Evolutionary conservation across 2,888 invertebrate species (phyloP).

Genomic region (Nephrotoma flavescens): DNA sequence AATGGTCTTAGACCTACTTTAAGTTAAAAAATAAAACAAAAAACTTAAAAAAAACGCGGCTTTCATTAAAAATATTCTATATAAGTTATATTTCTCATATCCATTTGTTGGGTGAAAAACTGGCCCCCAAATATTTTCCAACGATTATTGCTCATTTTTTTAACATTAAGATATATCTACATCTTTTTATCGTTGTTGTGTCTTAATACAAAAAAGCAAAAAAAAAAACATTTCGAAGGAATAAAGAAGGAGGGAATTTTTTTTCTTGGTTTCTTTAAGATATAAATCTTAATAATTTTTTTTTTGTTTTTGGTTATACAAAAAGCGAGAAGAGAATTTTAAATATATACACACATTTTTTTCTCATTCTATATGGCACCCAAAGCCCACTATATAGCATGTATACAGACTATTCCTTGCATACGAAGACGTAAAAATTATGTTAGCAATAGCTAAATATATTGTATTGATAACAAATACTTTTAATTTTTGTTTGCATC

Average conservation of each 20-base stretch:
- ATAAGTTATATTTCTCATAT: neutral
- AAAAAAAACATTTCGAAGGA: neutral
- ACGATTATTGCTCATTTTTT: neutral
- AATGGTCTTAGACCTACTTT: neutral
- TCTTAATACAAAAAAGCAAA: neutral
- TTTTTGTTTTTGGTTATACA: neutral
- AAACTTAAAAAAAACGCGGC: neutral
- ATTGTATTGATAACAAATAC: neutral
- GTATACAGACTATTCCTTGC: neutral
- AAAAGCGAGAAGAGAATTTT: neutral
- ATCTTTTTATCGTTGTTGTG: neutral
- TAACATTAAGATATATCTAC: neutral
- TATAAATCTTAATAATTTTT: neutral
- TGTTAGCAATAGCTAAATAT: neutral
- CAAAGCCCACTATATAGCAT: neutral
- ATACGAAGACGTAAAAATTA: neutral
- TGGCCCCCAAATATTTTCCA: neutral
- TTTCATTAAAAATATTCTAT: neutral
- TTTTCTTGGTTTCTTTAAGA: neutral
- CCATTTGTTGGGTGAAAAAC: neutral
- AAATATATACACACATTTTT: neutral
- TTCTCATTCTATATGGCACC: neutral
- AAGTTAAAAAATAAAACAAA: neutral
- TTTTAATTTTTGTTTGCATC: neutral
- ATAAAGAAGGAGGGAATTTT: neutral